Evolutionary conservation across 2,888 invertebrate species (phyloP), one percentile per base, ranked within the genome.

Genomic region (Drosophila neotestacea): DNA sequence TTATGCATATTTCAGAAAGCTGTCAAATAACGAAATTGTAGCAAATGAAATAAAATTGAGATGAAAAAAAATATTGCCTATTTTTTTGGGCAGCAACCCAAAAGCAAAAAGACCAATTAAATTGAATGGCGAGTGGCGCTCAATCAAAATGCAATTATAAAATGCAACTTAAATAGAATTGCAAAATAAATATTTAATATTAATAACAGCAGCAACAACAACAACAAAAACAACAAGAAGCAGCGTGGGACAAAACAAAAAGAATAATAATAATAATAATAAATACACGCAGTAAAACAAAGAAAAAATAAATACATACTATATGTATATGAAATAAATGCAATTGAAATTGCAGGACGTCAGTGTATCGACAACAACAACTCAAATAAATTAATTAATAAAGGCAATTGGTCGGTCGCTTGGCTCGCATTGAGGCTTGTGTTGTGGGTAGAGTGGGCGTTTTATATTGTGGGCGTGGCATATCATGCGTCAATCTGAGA

Each of bases 121-220:
- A 51, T 59, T 69, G 78, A 65, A 69, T 59, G 44, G 48, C 34
- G 47, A 13, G 28, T 9, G 54, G 41, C 59, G 63, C 67, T 73
- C 86, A 75, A 85, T 85, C 84, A 70, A 79, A 85, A 84, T 81
- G 84, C 81, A 88, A 81, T 81, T 87, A 82, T 78, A 74, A 71
- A 89, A 81, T 74, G 85, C 73, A 89, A 88, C 85, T 85, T 80
- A 89, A 88, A 85, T 86, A 75, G 67, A 87, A 87, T 82, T 74
- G 76, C 70, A 80, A 85, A 85, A 87, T 89, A 85, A 85, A 85
- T 88, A 85, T 85, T 89, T 87, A 85, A 85, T 85, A 81, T 82
- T 77, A 85, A 81, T 79, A 81, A 70, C 59, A 76, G 64, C 36
- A 69, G 52, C 56, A 48, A n/a, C 44, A 68, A 46, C 47, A 48